A percentile compares a stretch with the other conserved stretches of the same genome.
Conservation (phyloP, 1,140 invertebrate species). For the Argopecten irradians region DNA sequence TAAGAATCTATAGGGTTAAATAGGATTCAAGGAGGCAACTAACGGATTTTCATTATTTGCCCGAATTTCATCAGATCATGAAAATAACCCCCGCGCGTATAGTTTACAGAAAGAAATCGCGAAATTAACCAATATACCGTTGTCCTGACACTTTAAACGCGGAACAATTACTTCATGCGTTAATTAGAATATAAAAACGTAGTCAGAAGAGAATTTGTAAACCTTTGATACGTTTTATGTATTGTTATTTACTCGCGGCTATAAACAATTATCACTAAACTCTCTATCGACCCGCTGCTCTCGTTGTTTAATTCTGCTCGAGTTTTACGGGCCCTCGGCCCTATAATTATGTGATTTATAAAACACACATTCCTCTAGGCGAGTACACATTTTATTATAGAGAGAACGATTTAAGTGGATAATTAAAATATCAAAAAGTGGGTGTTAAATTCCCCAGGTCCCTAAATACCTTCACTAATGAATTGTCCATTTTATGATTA, state of each 20-base stretch:
- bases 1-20: too few species aligned
- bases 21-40: too few species aligned
- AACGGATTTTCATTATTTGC: too few species aligned
- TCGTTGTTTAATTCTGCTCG: neutral
- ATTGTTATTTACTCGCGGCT: neutral
- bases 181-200: neutral
- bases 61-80: too few species aligned
- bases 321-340: neutral
- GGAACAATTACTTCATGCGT: neutral
- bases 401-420: neutral
- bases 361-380: neutral
- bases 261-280: neutral
- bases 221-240: neutral
- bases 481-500: neutral
- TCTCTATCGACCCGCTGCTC: neutral
- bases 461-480: neutral
- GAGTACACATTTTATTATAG: neutral
- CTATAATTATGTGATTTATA: constrained; percentile 3
- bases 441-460: neutral
- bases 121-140: too few species aligned
- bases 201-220: neutral
- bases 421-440: neutral
- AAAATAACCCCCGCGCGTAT: too few species aligned
- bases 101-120: too few species aligned
- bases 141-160: neutral